Evolutionary conservation across 2,888 invertebrate species (phyloP), one percentile per base, ranked within the genome.

Genomic region (Hesperia comma): DNA sequence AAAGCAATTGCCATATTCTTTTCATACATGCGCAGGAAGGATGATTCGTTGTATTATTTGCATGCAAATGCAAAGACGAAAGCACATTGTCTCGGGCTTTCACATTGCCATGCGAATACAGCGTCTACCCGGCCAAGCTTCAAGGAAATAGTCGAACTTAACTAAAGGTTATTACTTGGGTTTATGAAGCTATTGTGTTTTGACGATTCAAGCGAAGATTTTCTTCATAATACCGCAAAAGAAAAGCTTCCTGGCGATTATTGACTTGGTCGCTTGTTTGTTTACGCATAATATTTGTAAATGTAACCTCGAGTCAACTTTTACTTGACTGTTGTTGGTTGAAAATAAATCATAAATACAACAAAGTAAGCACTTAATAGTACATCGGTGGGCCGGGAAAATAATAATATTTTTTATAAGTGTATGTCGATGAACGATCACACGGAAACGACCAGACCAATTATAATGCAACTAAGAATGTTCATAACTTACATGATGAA

Each of bases 81-180:
- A 87, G 86, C 80, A 78, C 79, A 82, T 81, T 83, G 83, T 82
- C 76, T 71, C 71, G 75, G 75, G 80, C 88, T 88, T 89, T 88
- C 87, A 80, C 87, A 84, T 86, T 80, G 80, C 74, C 76, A 84
- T 80, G 79, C 81, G 78, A 76, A 76, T 73, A 72, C 10, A 15
- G 61, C 63, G 61, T 61, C 63, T 68, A 58, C 68, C 63, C 73
- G 72, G 72, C 72, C 71, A 77, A 75, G 69, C 76, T 76, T 79
- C 83, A 79, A 83, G 82, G 84, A 86, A 86, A 84, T 78, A 73
- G 74, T 77, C 74, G 74, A 75, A 71, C 72, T 74, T 71, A 75
- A 75, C 68, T 72, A 63, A 68, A 57, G 71, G 74, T 72, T 75
- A 77, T 75, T 72, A 76, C 43, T 61, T 77, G 71, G 33, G 32